Evolutionary conservation across 2,797 vertebrate genomes (phyloP).

Genomic region (Orientallactaga sibirica): DNA sequence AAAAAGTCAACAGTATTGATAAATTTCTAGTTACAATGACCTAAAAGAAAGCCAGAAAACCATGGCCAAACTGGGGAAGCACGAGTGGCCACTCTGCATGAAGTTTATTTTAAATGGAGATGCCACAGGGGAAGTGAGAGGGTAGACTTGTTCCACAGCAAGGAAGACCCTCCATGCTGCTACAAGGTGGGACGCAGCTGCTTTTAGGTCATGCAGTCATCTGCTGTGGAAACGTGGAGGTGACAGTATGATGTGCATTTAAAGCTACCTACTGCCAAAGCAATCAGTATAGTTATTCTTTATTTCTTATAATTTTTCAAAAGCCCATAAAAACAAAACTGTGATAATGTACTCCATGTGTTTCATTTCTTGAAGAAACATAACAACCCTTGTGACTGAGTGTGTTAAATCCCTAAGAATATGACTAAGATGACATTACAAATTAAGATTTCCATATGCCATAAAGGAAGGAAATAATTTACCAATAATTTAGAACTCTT

Average conservation of each 20-base stretch:
- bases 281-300: conserved; percentile 58
- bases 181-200: background rate
- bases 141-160: background rate
- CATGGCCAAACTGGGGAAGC: background rate
- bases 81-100: background rate
- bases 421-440: conserved; percentile 83
- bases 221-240: background rate
- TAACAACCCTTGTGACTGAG: conserved; percentile 81
- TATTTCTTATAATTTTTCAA: conserved; percentile 71
- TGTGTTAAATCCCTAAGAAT: conserved; percentile 82
- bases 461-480: conserved; percentile 84
- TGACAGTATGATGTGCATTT: background rate
- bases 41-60: background rate
- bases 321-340: conserved; percentile 73
- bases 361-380: conserved; percentile 79
- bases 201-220: background rate
- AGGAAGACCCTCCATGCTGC: background rate
- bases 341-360: conserved; percentile 72
- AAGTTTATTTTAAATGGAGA: background rate
- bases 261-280: background rate
- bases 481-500: conserved; percentile 84
- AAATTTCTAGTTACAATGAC: background rate
- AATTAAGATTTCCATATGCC: conserved; percentile 85
- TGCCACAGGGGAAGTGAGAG: background rate
- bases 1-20: background rate